phyloP scores from a whole-genome alignment of 2,113 vertebrate species.

The Gymnorhina tibicen region DNA sequence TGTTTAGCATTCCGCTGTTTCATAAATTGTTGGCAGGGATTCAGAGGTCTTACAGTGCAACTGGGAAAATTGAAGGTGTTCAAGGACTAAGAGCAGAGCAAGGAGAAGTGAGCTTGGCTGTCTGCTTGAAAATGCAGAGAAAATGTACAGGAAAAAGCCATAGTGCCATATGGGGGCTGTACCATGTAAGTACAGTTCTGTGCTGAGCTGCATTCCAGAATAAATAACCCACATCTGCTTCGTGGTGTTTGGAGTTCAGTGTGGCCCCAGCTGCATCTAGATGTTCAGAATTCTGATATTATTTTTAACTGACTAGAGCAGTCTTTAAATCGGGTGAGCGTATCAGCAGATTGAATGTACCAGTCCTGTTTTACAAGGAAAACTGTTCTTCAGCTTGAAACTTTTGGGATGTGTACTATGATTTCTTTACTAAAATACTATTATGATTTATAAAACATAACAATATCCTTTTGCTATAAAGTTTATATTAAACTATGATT shows the following conservation, averaged over 20 bases:
- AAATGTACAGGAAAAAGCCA: neutral
- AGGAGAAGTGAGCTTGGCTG: neutral
- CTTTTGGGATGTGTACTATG: neutral
- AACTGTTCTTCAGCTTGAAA: neutral
- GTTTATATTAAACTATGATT: neutral
- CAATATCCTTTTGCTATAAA: neutral
- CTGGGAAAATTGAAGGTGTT: neutral
- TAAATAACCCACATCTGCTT: neutral
- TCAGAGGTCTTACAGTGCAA: neutral
- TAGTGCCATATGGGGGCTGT: neutral
- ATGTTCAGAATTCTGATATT: neutral
- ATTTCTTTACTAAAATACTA: neutral
- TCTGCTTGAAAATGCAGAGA: neutral
- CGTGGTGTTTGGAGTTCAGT: neutral
- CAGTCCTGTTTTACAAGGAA: neutral
- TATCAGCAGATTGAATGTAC: neutral
- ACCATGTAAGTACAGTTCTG: neutral
- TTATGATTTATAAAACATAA: neutral
- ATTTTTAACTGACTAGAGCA: neutral
- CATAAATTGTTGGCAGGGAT: neutral
- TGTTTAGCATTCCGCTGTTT: neutral
- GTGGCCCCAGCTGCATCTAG: neutral
- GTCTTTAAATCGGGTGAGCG: neutral
- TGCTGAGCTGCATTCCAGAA: neutral
- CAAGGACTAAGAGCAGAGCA: conserved; percentile 4